Evolutionary conservation across 2,888 invertebrate genomes (phyloP).

Genomic region (Tiliacea aurago): DNA sequence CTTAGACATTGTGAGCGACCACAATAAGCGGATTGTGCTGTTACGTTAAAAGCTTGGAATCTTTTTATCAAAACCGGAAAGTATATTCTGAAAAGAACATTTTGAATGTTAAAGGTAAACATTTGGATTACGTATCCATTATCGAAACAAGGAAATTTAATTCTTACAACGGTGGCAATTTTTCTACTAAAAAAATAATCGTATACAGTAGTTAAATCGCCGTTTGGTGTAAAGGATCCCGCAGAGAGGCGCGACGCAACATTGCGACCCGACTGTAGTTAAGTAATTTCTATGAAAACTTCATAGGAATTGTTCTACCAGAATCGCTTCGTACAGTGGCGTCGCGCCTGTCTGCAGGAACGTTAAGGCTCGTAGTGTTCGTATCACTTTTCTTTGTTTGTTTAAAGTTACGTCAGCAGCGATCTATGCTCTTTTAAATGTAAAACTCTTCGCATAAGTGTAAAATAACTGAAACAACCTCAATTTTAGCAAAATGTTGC

Average conservation of each 20-base stretch:
- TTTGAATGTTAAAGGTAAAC: slow-evolving; percentile 17
- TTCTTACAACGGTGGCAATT: not conserved
- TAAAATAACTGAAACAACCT: not conserved
- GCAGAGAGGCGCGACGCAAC: too few species aligned
- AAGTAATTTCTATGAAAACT: too few species aligned
- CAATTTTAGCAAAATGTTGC: not conserved
- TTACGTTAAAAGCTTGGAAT: slow-evolving; percentile 41
- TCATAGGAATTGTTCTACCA: too few species aligned
- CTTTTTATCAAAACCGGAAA: slow-evolving; percentile 39
- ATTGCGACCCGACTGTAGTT: too few species aligned
- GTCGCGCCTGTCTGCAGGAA: too few species aligned
- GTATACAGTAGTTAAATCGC: too few species aligned
- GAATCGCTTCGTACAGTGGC: too few species aligned
- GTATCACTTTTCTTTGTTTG: not conserved
- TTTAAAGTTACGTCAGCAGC: not conserved
- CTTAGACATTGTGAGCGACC: slow-evolving; percentile 47
- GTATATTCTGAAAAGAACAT: not conserved
- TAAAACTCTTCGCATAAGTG: not conserved
- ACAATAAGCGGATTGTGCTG: slow-evolving; percentile 55
- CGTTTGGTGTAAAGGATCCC: not conserved
- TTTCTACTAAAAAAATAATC: not conserved
- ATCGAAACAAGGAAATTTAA: not conserved
- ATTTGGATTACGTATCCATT: not conserved
- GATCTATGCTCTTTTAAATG: not conserved
- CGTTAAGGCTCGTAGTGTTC: not conserved